phyloP scores from a whole-genome alignment of 2,113 vertebrate species.

The Hippolais icterina region DNA sequence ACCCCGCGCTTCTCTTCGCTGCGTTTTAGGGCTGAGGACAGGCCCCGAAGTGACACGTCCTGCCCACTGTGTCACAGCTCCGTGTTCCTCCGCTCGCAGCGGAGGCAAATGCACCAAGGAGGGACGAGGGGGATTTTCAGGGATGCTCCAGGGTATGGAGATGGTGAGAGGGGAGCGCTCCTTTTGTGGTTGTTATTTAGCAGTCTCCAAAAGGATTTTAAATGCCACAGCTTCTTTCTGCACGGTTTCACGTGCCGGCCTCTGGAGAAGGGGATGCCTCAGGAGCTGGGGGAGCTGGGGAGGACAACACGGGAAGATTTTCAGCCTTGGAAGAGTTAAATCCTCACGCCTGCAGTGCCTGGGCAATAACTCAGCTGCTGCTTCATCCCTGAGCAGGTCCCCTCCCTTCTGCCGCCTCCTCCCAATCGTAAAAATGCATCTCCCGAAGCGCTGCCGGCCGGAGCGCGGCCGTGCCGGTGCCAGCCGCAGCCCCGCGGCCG shows the following conservation, averaged over 20 bases:
- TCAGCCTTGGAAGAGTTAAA: background rate
- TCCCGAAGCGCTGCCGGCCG: background rate
- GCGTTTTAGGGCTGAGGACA: fast-evolving
- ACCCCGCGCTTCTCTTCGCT: fast-evolving
- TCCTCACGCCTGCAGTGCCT: background rate
- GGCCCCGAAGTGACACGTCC: background rate
- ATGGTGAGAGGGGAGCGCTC: background rate
- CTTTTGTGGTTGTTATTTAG: background rate
- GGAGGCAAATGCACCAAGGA: background rate
- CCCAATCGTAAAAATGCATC: fast-evolving
- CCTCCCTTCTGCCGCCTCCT: background rate
- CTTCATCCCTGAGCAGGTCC: background rate
- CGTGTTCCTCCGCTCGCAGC: fast-evolving
- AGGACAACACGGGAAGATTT: background rate
- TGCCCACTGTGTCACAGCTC: fast-evolving
- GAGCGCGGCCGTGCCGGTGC: background rate
- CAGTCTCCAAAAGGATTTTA: background rate
- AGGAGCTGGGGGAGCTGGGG: background rate
- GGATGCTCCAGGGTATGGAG: too few species aligned
- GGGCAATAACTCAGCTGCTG: background rate
- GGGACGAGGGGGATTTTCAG: background rate
- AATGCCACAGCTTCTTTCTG: background rate
- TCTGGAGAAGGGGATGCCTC: background rate
- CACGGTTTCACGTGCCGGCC: fast-evolving
- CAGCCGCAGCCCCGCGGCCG: background rate